Conservation (phyloP, 1,140 invertebrate species). For the Hycleus cichorii region DNA sequence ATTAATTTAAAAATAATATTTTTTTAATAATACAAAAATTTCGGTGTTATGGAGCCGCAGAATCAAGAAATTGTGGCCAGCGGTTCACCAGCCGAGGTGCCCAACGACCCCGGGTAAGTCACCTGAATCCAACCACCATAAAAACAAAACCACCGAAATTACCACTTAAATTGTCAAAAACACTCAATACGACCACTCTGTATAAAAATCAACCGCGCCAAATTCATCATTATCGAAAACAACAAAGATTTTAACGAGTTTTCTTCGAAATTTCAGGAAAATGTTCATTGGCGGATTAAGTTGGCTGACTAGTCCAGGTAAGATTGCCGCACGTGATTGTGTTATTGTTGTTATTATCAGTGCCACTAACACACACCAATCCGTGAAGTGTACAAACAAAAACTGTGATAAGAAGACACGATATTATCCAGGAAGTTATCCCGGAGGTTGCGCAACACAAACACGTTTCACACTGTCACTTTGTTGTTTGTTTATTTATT, state of each 20-base stretch:
- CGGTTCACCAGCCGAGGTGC: constrained; percentile 73
- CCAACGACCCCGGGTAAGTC: constrained; percentile 83
- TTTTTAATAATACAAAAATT: constrained; percentile 9
- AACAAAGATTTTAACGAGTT: not conserved
- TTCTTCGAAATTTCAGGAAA: constrained; percentile 74
- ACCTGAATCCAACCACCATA: not conserved
- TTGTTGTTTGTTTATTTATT: not conserved
- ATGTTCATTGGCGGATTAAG: constrained; percentile 99
- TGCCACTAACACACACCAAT: not conserved
- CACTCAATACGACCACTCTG: not conserved
- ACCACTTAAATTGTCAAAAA: not conserved
- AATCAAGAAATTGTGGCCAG: constrained; percentile 63
- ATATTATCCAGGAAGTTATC: not conserved
- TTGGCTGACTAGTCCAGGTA: constrained; percentile 99
- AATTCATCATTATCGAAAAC: not conserved
- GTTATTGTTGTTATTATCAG: constrained; percentile 2
- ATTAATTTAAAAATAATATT: not conserved
- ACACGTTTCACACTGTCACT: constrained; percentile 12
- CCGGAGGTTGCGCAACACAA: not conserved
- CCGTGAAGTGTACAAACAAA: constrained; percentile 4
- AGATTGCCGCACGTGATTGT: constrained; percentile 38
- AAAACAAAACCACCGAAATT: not conserved
- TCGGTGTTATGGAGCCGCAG: constrained; percentile 57
- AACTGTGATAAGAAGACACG: constrained; percentile 8
- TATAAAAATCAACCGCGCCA: not conserved